Evolutionary conservation across 2,888 invertebrate genomes (phyloP), one percentile per base, ranked within the genome.

Genomic region (Cerastis rubricosa): DNA sequence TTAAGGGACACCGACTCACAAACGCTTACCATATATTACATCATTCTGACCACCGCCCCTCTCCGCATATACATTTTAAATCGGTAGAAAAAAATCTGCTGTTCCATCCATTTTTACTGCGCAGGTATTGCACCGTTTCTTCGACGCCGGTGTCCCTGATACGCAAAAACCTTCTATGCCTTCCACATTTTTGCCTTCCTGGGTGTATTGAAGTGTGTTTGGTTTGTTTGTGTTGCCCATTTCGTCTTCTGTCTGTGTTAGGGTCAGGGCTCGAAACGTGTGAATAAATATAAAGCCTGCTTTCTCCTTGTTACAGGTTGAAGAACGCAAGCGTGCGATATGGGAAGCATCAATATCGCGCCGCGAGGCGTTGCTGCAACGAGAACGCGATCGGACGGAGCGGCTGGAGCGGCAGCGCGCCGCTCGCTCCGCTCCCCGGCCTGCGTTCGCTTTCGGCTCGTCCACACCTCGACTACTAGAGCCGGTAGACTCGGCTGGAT

Each of bases 401-500:
- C 97, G 98, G 85, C 97, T 99, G 91, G 99, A 99, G 94, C 97
- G 98, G 72, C 98, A 98, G 94, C 97, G 97, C 90, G 97, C 98
- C 90, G 97, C 98, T 89, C 98, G 98, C 92, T 97, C 98, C 89
- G 87, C 96, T 47, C 96, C 96, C n/a, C 92, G 96, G 65, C 92
- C 95, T 12, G 98, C 98, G 76, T 99, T 99, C 96, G 99, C 99
- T 74, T 99, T 99, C 96, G 99, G 99, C 80, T 99, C 99, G 89
- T 99, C 99, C 87, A 99, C 99, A 83, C 99, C 99, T 83, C 97
- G 99, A 84, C 97, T 98, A 97, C 97, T 98, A 90, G 98, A 98
- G 93, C 98, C 98, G 74, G 97, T 98, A 81, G 98, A 98, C 93
- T 97, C 98, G 87, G 97, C 97, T 77, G 97, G 98, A 85, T 97